phyloP scores from a whole-genome alignment of 2,888 invertebrate genomes.

The Antitype chi region DNA sequence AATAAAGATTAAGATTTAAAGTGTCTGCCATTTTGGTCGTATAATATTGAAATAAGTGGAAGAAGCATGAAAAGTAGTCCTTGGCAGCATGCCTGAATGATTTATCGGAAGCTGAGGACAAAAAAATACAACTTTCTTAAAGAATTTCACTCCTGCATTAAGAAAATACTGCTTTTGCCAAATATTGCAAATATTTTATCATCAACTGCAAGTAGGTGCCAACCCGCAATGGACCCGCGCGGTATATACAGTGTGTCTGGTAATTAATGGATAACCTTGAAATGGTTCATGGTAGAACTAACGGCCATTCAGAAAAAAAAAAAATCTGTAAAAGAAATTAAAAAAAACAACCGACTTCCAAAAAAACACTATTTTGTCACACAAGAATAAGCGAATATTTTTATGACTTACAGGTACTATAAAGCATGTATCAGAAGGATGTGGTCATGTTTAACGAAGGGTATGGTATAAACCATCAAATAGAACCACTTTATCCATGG shows the following conservation, averaged over 20 bases:
- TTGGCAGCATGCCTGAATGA: slow-evolving; percentile 34
- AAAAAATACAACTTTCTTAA: slow-evolving; percentile 1
- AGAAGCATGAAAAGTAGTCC: slow-evolving; percentile 15
- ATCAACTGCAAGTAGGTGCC: too few species aligned
- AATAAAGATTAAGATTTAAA: slow-evolving; percentile 34
- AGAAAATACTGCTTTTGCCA: not conserved
- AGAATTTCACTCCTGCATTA: not conserved
- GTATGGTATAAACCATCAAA: not conserved
- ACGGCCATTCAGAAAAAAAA: too few species aligned
- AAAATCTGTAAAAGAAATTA: too few species aligned
- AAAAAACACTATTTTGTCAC: too few species aligned
- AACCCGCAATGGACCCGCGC: too few species aligned
- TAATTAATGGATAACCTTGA: too few species aligned
- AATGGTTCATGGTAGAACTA: too few species aligned
- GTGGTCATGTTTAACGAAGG: not conserved
- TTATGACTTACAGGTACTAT: not conserved
- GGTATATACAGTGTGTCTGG: too few species aligned
- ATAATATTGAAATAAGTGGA: slow-evolving; percentile 24
- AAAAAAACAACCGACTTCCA: too few species aligned
- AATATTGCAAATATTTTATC: not conserved
- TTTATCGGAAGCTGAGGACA: slow-evolving; percentile 12
- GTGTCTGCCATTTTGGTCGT: slow-evolving; percentile 20
- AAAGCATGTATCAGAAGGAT: not conserved
- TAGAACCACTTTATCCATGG: not conserved
- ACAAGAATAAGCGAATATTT: not conserved